These are phyloP conservation scores for Amia ocellicauda DNA, from an alignment of 2,113 vertebrate genomes.

Conservation along the genomic window DNA sequence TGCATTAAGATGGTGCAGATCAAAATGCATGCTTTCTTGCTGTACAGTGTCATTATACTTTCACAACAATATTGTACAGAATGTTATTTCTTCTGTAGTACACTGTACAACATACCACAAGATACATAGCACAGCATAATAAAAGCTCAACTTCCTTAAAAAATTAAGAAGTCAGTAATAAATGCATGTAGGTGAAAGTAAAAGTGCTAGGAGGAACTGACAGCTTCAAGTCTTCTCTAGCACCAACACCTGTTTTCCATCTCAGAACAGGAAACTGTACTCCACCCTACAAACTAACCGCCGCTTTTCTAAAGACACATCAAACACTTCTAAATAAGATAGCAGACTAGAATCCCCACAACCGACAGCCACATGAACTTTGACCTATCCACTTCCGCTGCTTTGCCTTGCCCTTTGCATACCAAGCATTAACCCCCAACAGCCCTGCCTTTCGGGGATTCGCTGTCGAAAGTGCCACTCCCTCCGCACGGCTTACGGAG, in stretches of 20 bases:
- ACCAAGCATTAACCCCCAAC: neutral
- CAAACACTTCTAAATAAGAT: neutral
- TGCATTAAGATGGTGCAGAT: no score
- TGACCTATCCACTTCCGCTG: neutral
- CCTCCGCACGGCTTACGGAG: neutral
- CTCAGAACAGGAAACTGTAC: slow-evolving; percentile 11
- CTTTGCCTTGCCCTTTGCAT: neutral
- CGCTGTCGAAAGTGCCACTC: neutral
- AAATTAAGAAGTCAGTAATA: no score
- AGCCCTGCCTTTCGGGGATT: no score
- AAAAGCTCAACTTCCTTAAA: no score
- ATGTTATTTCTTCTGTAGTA: no score
- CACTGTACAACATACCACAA: no score
- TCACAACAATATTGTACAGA: no score
- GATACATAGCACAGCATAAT: no score
- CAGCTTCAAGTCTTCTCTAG: neutral
- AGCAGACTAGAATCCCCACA: neutral
- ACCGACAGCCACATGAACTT: neutral
- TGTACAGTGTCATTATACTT: no score
- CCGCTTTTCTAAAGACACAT: neutral
- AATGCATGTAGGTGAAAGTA: no score
- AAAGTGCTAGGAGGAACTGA: neutral
- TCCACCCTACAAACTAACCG: slow-evolving; percentile 3
- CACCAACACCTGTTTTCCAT: neutral
- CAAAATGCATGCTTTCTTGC: no score